Conservation (phyloP, 2,797 vertebrate genomes). For the Telmatherina bonti region DNA sequence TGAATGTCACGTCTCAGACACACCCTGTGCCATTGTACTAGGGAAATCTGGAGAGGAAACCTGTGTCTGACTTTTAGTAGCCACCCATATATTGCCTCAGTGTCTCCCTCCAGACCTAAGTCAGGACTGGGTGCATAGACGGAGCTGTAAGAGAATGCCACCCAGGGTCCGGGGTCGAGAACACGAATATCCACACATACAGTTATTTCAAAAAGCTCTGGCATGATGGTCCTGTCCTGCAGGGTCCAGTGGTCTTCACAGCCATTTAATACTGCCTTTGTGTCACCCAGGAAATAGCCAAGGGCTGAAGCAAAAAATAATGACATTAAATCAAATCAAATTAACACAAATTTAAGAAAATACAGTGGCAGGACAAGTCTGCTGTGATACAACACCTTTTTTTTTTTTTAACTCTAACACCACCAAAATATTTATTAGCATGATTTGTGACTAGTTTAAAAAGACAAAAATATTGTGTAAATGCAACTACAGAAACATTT, state of each 20-base stretch:
- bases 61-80: constrained; percentile 75
- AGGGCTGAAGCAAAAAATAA: constrained; percentile 16
- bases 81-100: constrained; percentile 75
- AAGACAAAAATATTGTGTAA: too few relatives aligned
- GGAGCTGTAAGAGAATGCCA: constrained; percentile 81
- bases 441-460: too few relatives aligned
- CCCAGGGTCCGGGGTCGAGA: constrained; percentile 74
- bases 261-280: constrained; percentile 77
- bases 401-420: too few relatives aligned
- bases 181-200: constrained; percentile 80
- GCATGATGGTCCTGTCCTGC: constrained; percentile 54
- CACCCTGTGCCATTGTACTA: constrained; percentile 73
- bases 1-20: constrained; percentile 74
- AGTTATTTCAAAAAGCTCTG: constrained; percentile 73
- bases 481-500: too few relatives aligned
- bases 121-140: constrained; percentile 56
- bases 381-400: background rate
- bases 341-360: background rate
- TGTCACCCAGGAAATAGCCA: constrained; percentile 75
- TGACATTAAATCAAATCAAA: background rate
- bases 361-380: background rate
- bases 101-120: constrained; percentile 81
- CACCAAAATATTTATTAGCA: too few relatives aligned
- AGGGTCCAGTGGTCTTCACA: constrained; percentile 81
- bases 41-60: constrained; percentile 68